Conservation (phyloP, 1,140 invertebrate species). For the Papilio xuthus region DNA sequence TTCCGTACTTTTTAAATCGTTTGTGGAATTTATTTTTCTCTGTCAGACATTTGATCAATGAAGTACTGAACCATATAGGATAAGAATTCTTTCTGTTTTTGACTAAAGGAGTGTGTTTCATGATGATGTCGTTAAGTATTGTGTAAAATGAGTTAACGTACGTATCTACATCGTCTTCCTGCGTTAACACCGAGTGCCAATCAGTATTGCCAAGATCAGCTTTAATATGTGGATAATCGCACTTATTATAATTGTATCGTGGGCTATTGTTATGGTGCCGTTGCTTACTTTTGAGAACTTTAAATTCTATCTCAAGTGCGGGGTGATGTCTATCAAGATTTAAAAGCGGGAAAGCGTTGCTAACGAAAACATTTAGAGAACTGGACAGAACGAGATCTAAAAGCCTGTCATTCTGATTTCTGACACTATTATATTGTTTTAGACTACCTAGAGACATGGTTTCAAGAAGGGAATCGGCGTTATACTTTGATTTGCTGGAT, state of each 20-base stretch:
- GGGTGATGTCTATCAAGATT: neutral
- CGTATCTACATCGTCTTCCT: neutral
- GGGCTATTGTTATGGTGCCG: neutral
- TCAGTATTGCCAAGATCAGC: neutral
- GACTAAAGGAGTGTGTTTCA: neutral
- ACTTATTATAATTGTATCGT: neutral
- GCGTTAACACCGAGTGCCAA: neutral
- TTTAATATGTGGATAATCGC: neutral
- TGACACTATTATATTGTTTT: neutral
- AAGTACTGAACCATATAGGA: constrained; percentile 1
- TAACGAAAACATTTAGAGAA: neutral
- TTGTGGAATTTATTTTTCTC: constrained; percentile 30
- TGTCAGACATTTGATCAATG: constrained; percentile 30
- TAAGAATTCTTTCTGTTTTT: neutral
- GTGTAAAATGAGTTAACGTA: neutral
- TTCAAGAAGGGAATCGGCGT: neutral
- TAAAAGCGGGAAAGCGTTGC: neutral
- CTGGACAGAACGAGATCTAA: neutral
- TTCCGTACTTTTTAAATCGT: constrained; percentile 32
- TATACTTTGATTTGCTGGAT: neutral
- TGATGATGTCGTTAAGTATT: neutral
- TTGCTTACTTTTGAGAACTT: neutral
- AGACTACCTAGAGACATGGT: neutral
- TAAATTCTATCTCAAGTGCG: neutral
- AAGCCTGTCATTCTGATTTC: neutral